phyloP scores from a whole-genome alignment of 2,888 invertebrate genomes.

The Helobdella robusta region DNA sequence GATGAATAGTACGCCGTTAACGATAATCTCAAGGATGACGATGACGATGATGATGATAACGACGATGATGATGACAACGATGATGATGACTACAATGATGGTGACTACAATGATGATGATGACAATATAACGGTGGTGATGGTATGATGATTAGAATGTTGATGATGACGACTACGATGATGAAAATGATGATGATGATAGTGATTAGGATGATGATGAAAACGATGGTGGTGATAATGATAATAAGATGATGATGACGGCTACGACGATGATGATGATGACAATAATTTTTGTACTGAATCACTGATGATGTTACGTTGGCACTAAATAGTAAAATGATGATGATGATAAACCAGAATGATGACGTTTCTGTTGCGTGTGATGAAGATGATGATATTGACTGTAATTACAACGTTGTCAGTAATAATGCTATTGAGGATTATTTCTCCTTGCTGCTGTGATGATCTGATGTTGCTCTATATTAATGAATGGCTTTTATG shows the following conservation, averaged over 20 bases:
- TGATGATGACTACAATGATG: neutral
- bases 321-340: too few relatives aligned
- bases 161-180: neutral
- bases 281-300: neutral
- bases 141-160: neutral
- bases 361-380: neutral
- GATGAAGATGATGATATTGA: slow-evolving; percentile 8
- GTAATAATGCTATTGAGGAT: too few relatives aligned
- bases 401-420: neutral
- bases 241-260: slow-evolving; percentile 4
- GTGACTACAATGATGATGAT: slow-evolving; percentile 7
- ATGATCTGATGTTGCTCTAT: too few relatives aligned
- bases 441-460: too few relatives aligned
- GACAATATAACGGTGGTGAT: too few relatives aligned
- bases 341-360: slow-evolving; percentile 8
- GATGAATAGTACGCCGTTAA: too few relatives aligned
- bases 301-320: neutral
- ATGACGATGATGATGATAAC: neutral
- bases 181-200: neutral
- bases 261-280: slow-evolving; percentile 8
- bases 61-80: neutral
- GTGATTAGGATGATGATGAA: too few relatives aligned
- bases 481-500: too few relatives aligned
- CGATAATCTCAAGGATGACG: neutral
- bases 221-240: neutral